Percentiles rank a stretch among this genome's conserved stretches.
Conservation (phyloP, 2,113 vertebrate species). For the Shinisaurus crocodilurus region DNA sequence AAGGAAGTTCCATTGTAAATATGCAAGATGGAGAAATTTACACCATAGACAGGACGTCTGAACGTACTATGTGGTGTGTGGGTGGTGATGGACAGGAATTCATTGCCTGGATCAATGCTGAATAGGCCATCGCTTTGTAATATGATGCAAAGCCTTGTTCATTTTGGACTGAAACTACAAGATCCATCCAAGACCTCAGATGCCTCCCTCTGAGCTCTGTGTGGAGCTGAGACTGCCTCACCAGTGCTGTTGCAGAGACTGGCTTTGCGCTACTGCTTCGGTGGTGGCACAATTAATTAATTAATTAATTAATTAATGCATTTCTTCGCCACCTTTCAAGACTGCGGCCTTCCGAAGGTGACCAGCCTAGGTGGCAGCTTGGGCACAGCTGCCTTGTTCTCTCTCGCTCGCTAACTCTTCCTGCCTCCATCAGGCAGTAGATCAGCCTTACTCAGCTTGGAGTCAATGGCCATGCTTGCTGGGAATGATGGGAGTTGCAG, state of each 20-base stretch:
- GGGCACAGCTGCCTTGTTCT: too few relatives aligned
- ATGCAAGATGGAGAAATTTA: neutral
- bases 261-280: neutral
- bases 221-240: neutral
- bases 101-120: neutral
- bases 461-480: too few relatives aligned
- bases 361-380: too few relatives aligned
- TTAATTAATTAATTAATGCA: too few relatives aligned
- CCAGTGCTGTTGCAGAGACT: neutral
- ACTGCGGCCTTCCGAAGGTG: too few relatives aligned
- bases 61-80: neutral
- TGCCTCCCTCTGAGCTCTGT: neutral
- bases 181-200: neutral
- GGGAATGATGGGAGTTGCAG: too few relatives aligned
- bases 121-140: neutral
- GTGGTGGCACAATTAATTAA: too few relatives aligned
- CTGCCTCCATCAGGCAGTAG: too few relatives aligned
- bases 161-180: neutral
- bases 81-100: neutral
- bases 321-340: too few relatives aligned
- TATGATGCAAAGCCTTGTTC: neutral
- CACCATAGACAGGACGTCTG: neutral
- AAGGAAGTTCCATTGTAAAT: neutral
- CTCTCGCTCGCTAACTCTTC: too few relatives aligned
- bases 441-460: too few relatives aligned